phyloP scores from a whole-genome alignment of 1,140 invertebrate species.

The Apolygus lucorum region DNA sequence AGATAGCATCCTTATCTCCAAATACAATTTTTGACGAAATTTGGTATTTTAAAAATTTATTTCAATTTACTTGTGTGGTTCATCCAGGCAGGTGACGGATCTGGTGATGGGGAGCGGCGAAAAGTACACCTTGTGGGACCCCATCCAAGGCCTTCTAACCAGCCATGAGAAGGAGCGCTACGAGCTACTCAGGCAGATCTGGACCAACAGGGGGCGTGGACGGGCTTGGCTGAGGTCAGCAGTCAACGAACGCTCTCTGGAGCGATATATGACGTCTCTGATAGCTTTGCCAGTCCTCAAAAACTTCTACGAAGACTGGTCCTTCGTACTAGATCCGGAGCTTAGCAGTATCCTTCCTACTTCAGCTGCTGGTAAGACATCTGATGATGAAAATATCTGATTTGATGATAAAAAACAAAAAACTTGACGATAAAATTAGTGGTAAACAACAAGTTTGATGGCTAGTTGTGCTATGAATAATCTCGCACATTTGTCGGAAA shows the following conservation, averaged over 20 bases:
- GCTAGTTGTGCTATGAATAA: no score
- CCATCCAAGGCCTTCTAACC: conserved; percentile 61
- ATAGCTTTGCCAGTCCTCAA: conserved; percentile 9
- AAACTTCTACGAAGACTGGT: conserved; percentile 75
- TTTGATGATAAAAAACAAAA: no score
- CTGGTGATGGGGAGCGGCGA: conserved; percentile 44
- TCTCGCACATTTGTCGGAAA: no score
- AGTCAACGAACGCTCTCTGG: conserved; percentile 80
- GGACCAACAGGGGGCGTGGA: conserved; percentile 70
- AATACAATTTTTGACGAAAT: no score
- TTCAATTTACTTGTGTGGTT: no score
- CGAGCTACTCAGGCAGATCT: conserved; percentile 65
- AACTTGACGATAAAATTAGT: no score
- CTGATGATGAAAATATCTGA: no score
- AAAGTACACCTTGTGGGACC: conserved; percentile 51
- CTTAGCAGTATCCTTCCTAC: conserved; percentile 63
- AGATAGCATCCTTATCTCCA: no score
- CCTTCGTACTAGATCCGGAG: conserved; percentile 69
- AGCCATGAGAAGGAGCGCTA: conserved; percentile 82
- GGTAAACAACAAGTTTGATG: no score
- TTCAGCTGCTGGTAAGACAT: conserved; percentile 62
- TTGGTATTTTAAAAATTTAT: no score
- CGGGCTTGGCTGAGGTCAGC: conserved; percentile 77
- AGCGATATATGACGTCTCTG: conserved; percentile 71
- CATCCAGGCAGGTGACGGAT: conserved; percentile 50